phyloP scores from a whole-genome alignment of 2,113 vertebrate species.

The Callospermophilus lateralis region DNA sequence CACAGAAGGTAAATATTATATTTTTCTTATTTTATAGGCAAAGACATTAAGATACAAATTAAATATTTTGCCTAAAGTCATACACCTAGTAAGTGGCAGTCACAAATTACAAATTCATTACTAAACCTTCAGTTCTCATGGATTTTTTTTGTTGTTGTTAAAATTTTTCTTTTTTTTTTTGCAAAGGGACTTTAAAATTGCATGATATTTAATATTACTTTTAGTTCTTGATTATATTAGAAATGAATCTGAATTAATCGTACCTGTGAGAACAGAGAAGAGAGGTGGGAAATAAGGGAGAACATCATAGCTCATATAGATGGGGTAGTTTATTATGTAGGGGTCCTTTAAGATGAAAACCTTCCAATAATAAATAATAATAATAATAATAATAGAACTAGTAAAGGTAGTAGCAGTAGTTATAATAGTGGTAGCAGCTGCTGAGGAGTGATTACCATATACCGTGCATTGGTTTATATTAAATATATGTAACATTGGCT shows the following conservation, averaged over 20 bases:
- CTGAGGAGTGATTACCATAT: neutral
- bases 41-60: neutral
- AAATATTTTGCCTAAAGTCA: neutral
- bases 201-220: neutral
- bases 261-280: neutral
- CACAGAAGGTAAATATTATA: neutral
- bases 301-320: neutral
- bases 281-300: neutral
- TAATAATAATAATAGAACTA: neutral
- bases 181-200: neutral
- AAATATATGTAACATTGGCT: neutral
- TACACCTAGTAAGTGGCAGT: neutral
- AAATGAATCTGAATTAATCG: neutral
- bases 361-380: neutral
- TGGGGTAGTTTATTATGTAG: neutral
- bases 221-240: neutral
- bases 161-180: neutral
- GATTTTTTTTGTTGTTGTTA: neutral
- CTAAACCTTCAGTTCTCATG: neutral
- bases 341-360: neutral
- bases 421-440: neutral
- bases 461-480: neutral
- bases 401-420: neutral
- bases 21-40: conserved; percentile 20
- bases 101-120: neutral